A percentile compares a stretch with the other conserved stretches of the same genome.
Evolutionary conservation across 2,113 vertebrate genomes (phyloP).

Genomic region (Zosterops japonicus): DNA sequence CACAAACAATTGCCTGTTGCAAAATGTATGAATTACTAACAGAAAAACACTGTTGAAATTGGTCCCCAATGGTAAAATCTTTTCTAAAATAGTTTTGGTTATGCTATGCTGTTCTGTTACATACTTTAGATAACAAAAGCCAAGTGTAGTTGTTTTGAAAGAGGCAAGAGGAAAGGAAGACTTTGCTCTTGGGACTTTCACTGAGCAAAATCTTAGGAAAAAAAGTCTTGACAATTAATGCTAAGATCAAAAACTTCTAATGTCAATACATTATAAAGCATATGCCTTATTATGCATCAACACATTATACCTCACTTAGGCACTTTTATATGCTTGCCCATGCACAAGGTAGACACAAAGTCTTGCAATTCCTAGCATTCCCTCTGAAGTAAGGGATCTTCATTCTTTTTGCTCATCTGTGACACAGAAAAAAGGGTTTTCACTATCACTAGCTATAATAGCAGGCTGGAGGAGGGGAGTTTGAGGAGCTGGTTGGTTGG

Average conservation of each 20-base stretch:
- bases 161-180: neutral
- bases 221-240: neutral
- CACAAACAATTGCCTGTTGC: neutral
- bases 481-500: neutral
- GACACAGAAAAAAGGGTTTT: neutral
- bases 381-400: neutral
- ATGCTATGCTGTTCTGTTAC: neutral
- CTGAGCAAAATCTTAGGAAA: neutral
- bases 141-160: neutral
- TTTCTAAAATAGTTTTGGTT: neutral
- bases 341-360: neutral
- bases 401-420: neutral
- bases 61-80: neutral
- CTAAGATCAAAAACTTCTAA: neutral
- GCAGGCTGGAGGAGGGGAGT: fast-evolving
- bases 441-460: neutral
- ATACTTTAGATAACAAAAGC: neutral
- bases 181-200: neutral
- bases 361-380: neutral
- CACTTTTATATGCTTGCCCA: neutral
- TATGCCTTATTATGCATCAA: neutral
- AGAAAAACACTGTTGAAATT: neutral
- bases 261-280: neutral
- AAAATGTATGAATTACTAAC: conserved; percentile 23
- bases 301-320: neutral